These are phyloP conservation scores for Acanthopagrus latus DNA, from an alignment of 2,797 vertebrate species.

Conservation along the genomic window DNA sequence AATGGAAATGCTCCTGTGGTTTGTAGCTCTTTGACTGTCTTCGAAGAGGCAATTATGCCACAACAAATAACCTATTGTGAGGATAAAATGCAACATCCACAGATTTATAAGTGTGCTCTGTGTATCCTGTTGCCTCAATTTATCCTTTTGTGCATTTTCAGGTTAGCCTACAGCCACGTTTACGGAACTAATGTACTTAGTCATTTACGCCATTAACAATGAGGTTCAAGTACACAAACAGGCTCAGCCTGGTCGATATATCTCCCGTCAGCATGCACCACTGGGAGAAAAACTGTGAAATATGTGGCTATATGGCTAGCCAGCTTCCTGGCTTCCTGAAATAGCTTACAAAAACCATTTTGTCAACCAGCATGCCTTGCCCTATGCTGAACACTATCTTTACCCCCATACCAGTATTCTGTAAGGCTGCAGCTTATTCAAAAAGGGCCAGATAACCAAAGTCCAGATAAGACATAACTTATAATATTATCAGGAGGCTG, in stretches of 20 bases:
- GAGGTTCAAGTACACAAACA: conserved; percentile 3
- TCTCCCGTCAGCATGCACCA: not conserved
- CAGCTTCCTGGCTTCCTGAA: conserved; percentile 5
- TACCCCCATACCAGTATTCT: not conserved
- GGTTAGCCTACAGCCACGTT: not conserved
- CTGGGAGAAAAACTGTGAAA: not conserved
- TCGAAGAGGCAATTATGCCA: conserved; percentile 29
- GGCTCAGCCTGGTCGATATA: not conserved
- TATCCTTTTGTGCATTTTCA: conserved; percentile 11
- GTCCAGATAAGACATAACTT: conserved; percentile 21
- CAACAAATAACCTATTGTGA: conserved; percentile 21
- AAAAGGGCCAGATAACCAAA: conserved; percentile 15
- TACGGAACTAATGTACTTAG: not conserved
- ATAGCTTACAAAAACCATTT: not conserved
- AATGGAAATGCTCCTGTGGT: conserved; percentile 15
- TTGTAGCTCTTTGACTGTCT: conserved; percentile 31
- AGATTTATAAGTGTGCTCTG: not conserved
- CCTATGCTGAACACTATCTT: conserved; percentile 17
- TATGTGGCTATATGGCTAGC: not conserved
- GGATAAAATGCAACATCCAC: conserved; percentile 25
- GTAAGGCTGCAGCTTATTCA: conserved; percentile 27
- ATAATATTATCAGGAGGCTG: not conserved
- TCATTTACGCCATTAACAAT: not conserved
- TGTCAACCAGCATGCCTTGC: conserved; percentile 8
- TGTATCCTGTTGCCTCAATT: not conserved